A percentile compares a stretch with the other conserved stretches of the same genome.
Conservation (phyloP, 1,140 invertebrate genomes). For the Nilaparvata lugens region DNA sequence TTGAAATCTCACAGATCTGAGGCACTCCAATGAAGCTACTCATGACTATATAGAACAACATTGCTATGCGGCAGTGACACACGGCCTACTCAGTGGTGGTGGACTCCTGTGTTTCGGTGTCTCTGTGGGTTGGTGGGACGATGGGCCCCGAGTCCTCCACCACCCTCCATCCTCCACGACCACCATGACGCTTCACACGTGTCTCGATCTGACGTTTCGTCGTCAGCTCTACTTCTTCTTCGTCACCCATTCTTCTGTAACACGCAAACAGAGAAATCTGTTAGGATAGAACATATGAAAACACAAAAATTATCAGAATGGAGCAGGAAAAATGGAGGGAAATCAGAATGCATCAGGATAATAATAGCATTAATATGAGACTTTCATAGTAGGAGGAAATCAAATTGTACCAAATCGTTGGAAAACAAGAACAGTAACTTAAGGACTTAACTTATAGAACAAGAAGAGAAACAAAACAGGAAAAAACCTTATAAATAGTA, state of each 20-base stretch:
- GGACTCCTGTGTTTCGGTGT: constrained; percentile 77
- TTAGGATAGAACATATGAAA: not conserved
- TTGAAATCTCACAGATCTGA: no score
- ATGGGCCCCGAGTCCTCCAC: constrained; percentile 80
- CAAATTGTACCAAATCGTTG: no score
- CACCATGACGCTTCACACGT: constrained; percentile 76
- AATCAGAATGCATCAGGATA: no score
- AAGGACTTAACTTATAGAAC: no score
- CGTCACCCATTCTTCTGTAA: constrained; percentile 83
- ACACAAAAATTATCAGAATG: not conserved
- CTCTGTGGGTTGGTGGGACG: constrained; percentile 78
- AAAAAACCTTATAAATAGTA: no score
- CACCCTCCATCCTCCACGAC: constrained; percentile 83
- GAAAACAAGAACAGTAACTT: no score
- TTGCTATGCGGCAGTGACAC: not conserved
- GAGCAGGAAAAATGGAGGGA: no score
- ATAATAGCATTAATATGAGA: no score
- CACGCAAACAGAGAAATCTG: not conserved
- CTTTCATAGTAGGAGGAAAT: no score
- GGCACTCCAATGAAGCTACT: no score
- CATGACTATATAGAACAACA: no score
- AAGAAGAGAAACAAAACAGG: no score
- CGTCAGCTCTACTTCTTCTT: constrained; percentile 78
- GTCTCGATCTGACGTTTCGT: constrained; percentile 84
- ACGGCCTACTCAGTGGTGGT: constrained; percentile 61